Base-by-base conservation (phyloP, 1,140 invertebrate species). In the Temnothorax nylanderi region DNA sequence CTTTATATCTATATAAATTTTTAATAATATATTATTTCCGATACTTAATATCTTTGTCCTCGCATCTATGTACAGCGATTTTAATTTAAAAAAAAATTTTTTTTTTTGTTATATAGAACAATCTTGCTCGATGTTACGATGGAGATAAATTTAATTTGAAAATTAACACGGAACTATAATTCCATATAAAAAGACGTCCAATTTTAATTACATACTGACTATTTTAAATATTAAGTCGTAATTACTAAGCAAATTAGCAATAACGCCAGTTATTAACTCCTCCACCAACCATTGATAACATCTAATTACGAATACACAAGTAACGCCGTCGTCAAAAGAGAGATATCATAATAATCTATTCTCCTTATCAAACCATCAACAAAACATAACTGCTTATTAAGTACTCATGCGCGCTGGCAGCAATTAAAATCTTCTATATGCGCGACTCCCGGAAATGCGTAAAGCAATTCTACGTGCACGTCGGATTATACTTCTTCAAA, bases 311-410 rank as follows among this genome's bases (percentile, higher is more conserved):
- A 74, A 84, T 84, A 74, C 34, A 62, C 80, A 75, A 84, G 80
- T 84, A 74, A 74, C 80, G 54, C 67, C 65, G 41, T 74, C 69
- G 18, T 84, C 72, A 44, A 34, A 49, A 84, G 49, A 84, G 69
- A 49, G 69, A 84, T 34, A 71, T 37, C 80, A 47, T 74, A 47
- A 54, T 41, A 60, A 84, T 84, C 69, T 84, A 84, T 84, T 62
- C 69, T 60, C 54, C 54, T 32, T 60, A 84, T 84, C 80, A 49
- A 84, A 26, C 54, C 80, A 84, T 88, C 62, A 76, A 69, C 84
- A 89, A 92, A 89, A 88, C 81, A 72, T 89, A 85, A 89, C 88
- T 89, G 88, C 87, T 91, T 88, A 92, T 91, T 92, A 86, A 91
- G 65, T 84, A 85, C 64, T 86, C 84, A 88, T 87, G 34, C 13